Conservation (phyloP, 2,113 vertebrate species). For the Hassar affinis region DNA sequence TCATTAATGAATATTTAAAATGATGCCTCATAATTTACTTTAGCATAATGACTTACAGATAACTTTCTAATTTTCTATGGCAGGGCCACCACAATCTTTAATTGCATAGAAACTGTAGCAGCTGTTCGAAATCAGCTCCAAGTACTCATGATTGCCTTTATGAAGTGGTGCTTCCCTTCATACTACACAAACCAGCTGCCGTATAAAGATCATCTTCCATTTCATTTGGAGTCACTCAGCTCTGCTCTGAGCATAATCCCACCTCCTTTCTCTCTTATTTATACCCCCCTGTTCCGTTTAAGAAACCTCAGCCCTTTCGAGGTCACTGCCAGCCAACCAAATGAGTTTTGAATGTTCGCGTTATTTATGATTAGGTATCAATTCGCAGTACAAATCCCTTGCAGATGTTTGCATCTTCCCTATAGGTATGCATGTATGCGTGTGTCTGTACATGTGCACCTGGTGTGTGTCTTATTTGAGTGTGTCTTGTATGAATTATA, state of each 20-base stretch:
- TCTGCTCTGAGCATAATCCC: slow-evolving; percentile 9
- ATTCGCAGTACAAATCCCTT: slow-evolving; percentile 56
- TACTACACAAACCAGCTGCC: slow-evolving; percentile 74
- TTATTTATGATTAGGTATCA: slow-evolving; percentile 60
- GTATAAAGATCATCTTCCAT: slow-evolving; percentile 74
- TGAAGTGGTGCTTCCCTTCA: slow-evolving; percentile 58
- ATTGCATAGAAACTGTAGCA: slow-evolving; percentile 30
- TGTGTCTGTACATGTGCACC: slow-evolving; percentile 37
- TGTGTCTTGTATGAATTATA: slow-evolving; percentile 55
- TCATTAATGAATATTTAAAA: neutral
- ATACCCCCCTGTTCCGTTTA: slow-evolving; percentile 9
- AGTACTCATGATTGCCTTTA: slow-evolving; percentile 39
- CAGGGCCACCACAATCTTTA: slow-evolving; percentile 12
- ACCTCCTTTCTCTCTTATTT: slow-evolving; percentile 15
- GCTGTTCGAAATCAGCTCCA: slow-evolving; percentile 21
- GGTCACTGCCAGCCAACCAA: slow-evolving; percentile 45
- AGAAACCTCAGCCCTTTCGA: slow-evolving; percentile 16
- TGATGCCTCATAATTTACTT: slow-evolving; percentile 1
- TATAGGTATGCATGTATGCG: slow-evolving; percentile 28
- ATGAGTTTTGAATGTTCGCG: slow-evolving; percentile 53
- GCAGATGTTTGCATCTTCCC: slow-evolving; percentile 55
- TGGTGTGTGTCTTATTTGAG: slow-evolving; percentile 17
- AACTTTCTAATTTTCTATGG: slow-evolving; percentile 17
- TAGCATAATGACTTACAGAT: neutral
- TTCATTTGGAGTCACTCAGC: slow-evolving; percentile 72